Evolutionary conservation across 2,113 vertebrate genomes (phyloP).

Genomic region (Heterochromis multidens): DNA sequence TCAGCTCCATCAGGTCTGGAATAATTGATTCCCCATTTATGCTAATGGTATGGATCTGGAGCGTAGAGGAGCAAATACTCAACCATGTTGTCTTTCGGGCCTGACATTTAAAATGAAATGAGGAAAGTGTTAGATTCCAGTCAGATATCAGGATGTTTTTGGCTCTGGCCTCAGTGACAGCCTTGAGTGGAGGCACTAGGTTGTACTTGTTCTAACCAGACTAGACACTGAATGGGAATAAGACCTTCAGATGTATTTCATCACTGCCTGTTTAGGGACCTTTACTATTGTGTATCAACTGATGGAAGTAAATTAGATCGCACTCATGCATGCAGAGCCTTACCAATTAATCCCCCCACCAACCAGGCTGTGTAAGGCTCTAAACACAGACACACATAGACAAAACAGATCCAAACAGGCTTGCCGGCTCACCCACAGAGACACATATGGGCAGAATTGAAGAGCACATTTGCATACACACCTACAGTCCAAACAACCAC

Average conservation of each 20-base stretch:
- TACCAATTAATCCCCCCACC: slow-evolving; percentile 62
- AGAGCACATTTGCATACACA: slow-evolving; percentile 12
- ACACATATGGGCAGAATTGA: slow-evolving; percentile 6
- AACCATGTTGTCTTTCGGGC: slow-evolving; percentile 61
- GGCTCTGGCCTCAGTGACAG: slow-evolving; percentile 13
- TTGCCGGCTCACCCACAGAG: slow-evolving; percentile 20
- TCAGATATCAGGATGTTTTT: slow-evolving; percentile 55
- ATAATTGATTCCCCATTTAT: slow-evolving; percentile 74
- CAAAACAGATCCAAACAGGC: slow-evolving; percentile 7
- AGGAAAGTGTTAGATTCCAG: slow-evolving; percentile 51
- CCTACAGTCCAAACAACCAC: slow-evolving; percentile 6
- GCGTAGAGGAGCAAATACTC: slow-evolving; percentile 65
- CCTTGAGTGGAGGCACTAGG: slow-evolving; percentile 2
- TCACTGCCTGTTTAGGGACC: slow-evolving; percentile 55
- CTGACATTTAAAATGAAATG: slow-evolving; percentile 68
- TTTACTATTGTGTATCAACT: slow-evolving; percentile 62
- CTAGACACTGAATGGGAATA: slow-evolving; percentile 46
- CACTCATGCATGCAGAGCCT: slow-evolving; percentile 65
- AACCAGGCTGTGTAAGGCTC: slow-evolving; percentile 22
- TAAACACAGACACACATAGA: slow-evolving; percentile 22
- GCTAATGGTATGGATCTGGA: slow-evolving; percentile 71
- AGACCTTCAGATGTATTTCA: slow-evolving; percentile 68
- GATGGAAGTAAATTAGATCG: slow-evolving; percentile 72
- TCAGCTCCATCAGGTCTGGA: slow-evolving; percentile 61
- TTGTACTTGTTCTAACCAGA: slow-evolving; percentile 53